Percentiles rank a stretch among this genome's conserved stretches.
Conservation (phyloP, 2,888 invertebrate genomes). For the Ormyrus nitidulus region DNA sequence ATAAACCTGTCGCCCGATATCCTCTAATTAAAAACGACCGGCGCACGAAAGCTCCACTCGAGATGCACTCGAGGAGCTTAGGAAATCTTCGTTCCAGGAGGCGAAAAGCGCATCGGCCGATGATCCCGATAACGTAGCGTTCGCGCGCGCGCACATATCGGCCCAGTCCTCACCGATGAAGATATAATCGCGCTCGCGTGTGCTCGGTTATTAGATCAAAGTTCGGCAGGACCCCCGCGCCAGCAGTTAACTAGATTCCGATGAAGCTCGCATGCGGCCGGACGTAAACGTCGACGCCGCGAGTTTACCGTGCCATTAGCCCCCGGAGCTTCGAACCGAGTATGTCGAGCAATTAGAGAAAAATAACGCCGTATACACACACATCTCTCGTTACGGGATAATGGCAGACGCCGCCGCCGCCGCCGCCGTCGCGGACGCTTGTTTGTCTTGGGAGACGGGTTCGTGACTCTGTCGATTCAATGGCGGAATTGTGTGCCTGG, state of each 20-base stretch:
- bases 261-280: neutral
- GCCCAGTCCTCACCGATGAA: constrained; percentile 61
- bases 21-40: too few relatives aligned
- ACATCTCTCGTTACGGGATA: neutral
- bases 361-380: neutral
- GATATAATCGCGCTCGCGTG: constrained; percentile 72
- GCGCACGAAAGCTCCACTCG: too few relatives aligned
- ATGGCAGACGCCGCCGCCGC: neutral
- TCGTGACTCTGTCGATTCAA: too few relatives aligned
- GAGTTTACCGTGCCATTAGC: neutral
- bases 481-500: too few relatives aligned
- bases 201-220: constrained; percentile 70
- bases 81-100: too few relatives aligned
- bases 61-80: too few relatives aligned
- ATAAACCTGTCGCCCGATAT: too few relatives aligned
- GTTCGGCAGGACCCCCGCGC: constrained; percentile 62
- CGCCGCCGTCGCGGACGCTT: neutral
- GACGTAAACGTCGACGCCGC: neutral
- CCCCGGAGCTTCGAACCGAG: neutral
- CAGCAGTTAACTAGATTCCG: neutral
- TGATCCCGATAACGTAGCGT: constrained; percentile 7
- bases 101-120: neutral
- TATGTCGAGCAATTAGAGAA: neutral
- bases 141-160: neutral
- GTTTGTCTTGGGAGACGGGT: neutral